phyloP scores from a whole-genome alignment of 2,797 vertebrate species.

The Propithecus deckenii region DNA sequence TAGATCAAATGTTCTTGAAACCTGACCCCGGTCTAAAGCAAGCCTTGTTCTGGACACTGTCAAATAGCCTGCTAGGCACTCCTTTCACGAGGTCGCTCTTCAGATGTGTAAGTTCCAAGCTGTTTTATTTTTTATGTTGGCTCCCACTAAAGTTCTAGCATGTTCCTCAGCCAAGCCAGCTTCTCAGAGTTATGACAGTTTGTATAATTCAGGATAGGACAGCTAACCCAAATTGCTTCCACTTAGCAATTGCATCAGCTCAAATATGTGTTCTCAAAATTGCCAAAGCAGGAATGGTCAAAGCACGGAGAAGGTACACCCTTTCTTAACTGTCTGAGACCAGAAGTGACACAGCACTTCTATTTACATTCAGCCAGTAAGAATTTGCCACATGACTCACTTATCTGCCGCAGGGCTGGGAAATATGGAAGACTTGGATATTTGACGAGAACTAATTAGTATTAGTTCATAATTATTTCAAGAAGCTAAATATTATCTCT shows the following conservation, averaged over 20 bases:
- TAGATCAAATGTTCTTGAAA: not conserved
- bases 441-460: not conserved
- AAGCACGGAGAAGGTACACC: not conserved
- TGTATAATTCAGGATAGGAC: not conserved
- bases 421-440: conserved; percentile 1
- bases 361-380: not conserved
- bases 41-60: not conserved
- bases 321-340: not conserved
- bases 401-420: not conserved
- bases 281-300: not conserved
- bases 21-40: not conserved
- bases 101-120: not conserved
- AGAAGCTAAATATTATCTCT: conserved; percentile 55
- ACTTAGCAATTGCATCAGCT: not conserved
- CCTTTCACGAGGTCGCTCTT: not conserved
- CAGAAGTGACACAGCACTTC: not conserved
- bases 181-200: not conserved
- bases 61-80: not conserved
- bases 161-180: not conserved
- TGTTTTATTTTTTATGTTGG: not conserved
- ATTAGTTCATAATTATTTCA: conserved; percentile 41
- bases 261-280: not conserved
- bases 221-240: not conserved
- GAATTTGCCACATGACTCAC: not conserved
- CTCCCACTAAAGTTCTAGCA: not conserved